Conservation (phyloP, 2,888 invertebrate species). For the Eristalis pertinax region DNA sequence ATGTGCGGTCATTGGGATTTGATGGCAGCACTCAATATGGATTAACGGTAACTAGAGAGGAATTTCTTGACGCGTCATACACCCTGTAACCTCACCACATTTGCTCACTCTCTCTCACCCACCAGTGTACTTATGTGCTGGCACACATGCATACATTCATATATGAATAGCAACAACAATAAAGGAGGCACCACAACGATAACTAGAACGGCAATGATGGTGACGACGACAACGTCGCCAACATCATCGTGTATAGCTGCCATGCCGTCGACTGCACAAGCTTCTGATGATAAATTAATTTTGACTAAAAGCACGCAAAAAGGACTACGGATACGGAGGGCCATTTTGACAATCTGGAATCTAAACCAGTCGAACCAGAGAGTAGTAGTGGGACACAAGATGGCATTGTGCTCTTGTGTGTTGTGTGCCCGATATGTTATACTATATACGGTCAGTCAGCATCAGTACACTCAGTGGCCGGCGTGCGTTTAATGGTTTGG, state of each 20-base stretch:
- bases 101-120: no score
- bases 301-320: constrained; percentile 58
- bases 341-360: constrained; percentile 53
- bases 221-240: constrained; percentile 10
- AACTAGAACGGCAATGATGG: constrained; percentile 20
- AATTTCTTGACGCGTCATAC: constrained; percentile 42
- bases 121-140: not conserved
- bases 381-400: not conserved
- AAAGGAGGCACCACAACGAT: not conserved
- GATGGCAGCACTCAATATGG: constrained; percentile 66
- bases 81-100: not conserved
- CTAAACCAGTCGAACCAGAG: constrained; percentile 36
- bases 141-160: not conserved
- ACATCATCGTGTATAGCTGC: constrained; percentile 7
- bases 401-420: not conserved
- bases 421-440: constrained; percentile 15
- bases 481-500: constrained; percentile 57
- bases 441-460: constrained; percentile 35
- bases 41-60: constrained; percentile 59
- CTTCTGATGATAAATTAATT: constrained; percentile 67
- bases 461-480: constrained; percentile 22
- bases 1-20: constrained; percentile 71
- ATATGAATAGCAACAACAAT: constrained; percentile 14
- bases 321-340: constrained; percentile 31
- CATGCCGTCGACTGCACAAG: constrained; percentile 51